A percentile compares a stretch with the other conserved stretches of the same genome.
Evolutionary conservation across 2,888 invertebrate genomes (phyloP).

Genomic region (Lobophora halterata): DNA sequence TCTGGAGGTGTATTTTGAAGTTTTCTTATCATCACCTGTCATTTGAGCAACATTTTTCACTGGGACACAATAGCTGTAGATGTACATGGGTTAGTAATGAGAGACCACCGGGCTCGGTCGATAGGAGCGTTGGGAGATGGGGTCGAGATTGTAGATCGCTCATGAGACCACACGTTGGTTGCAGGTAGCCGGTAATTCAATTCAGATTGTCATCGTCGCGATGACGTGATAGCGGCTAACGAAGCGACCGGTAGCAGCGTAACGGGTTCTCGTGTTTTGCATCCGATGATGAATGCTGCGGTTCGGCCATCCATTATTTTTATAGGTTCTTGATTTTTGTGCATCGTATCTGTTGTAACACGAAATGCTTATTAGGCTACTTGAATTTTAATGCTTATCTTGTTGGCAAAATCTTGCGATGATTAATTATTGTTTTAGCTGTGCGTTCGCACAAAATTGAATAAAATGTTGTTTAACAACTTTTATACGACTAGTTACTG

Average conservation of each 20-base stretch:
- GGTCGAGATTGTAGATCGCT: slow-evolving; percentile 69
- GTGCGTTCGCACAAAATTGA: too few species aligned
- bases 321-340: slow-evolving; percentile 24
- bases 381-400: slow-evolving; percentile 1
- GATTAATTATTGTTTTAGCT: neutral
- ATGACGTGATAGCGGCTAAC: slow-evolving; percentile 75
- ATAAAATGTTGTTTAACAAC: too few species aligned
- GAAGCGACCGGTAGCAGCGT: slow-evolving; percentile 70
- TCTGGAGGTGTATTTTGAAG: slow-evolving; percentile 27
- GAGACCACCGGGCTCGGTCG: slow-evolving; percentile 69
- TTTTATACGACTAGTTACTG: too few species aligned
- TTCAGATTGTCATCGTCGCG: slow-evolving; percentile 78
- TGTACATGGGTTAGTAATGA: slow-evolving; percentile 67
- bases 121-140: slow-evolving; percentile 73
- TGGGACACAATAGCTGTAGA: slow-evolving; percentile 67
- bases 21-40: slow-evolving; percentile 75
- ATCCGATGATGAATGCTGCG: slow-evolving; percentile 46
- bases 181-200: slow-evolving; percentile 78
- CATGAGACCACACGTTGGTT: slow-evolving; percentile 74
- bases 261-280: slow-evolving; percentile 54
- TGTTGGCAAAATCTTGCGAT: neutral
- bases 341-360: slow-evolving; percentile 12
- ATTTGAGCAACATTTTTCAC: slow-evolving; percentile 72
- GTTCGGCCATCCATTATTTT: slow-evolving; percentile 32
- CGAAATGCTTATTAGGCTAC: slow-evolving; percentile 5